Percentiles rank a stretch among this genome's conserved stretches.
Evolutionary conservation across 1,140 invertebrate genomes (phyloP).

Genomic region (Dufourea novaeangliae): DNA sequence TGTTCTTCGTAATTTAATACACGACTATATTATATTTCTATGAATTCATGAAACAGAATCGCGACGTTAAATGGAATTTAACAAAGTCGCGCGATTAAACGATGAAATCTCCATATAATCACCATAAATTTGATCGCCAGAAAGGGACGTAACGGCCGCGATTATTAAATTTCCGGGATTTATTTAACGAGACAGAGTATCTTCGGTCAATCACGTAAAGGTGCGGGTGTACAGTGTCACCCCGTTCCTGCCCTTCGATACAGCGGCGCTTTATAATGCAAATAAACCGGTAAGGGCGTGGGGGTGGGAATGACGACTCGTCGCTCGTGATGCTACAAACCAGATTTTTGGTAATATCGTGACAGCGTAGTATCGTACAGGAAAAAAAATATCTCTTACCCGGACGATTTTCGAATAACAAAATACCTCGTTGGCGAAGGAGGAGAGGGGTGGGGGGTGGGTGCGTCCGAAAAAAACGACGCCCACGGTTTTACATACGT

Average conservation of each 20-base stretch:
- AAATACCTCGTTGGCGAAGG: constrained; percentile 40
- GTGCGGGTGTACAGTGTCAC: constrained; percentile 55
- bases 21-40: neutral
- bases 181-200: constrained; percentile 65
- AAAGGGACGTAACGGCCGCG: neutral
- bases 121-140: constrained; percentile 31
- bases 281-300: constrained; percentile 58
- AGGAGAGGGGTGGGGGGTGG: neutral
- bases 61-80: constrained; percentile 5
- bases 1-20: neutral
- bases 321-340: constrained; percentile 56
- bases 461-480: constrained; percentile 16
- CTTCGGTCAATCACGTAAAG: constrained; percentile 59
- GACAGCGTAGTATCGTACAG: constrained; percentile 31
- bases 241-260: constrained; percentile 48
- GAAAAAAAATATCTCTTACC: constrained; percentile 49
- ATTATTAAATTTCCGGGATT: constrained; percentile 62
- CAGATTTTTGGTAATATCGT: constrained; percentile 58
- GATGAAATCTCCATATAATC: constrained; percentile 19
- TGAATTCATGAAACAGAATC: constrained; percentile 6
- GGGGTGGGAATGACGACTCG: constrained; percentile 41
- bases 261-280: constrained; percentile 69
- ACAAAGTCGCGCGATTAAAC: constrained; percentile 23
- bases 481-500: constrained; percentile 44
- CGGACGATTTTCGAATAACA: constrained; percentile 42